Conservation (phyloP, 2,797 vertebrate species). For the Strix occidentalis region DNA sequence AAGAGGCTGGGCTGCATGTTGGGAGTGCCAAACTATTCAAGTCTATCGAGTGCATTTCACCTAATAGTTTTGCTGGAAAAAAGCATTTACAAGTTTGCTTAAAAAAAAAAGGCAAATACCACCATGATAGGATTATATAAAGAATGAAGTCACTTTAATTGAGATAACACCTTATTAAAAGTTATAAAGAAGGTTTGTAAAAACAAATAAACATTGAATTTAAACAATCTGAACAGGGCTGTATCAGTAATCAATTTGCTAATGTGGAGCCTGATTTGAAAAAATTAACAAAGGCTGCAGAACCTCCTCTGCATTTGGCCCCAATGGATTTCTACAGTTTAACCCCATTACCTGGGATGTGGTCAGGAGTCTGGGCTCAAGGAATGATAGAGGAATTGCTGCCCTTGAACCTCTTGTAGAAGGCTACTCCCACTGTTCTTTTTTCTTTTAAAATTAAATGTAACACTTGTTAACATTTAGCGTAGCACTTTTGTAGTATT, state of each 20-base stretch:
- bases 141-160: neutral
- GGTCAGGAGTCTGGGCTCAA: neutral
- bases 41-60: neutral
- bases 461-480: neutral
- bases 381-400: neutral
- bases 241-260: neutral
- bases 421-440: neutral
- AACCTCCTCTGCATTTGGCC: neutral
- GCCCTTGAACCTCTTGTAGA: neutral
- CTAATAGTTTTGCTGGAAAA: neutral
- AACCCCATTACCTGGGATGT: neutral
- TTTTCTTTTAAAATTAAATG: neutral
- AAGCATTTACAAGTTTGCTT: neutral
- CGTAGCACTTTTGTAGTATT: neutral
- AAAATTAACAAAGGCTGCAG: neutral
- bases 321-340: neutral
- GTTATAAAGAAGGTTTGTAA: neutral
- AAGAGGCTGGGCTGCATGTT: neutral
- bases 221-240: neutral
- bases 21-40: neutral
- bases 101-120: neutral
- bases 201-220: neutral
- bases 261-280: neutral
- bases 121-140: neutral
- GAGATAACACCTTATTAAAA: neutral